phyloP scores from a whole-genome alignment of 2,113 vertebrate genomes.

The Protobothrops mucrosquamatus region DNA sequence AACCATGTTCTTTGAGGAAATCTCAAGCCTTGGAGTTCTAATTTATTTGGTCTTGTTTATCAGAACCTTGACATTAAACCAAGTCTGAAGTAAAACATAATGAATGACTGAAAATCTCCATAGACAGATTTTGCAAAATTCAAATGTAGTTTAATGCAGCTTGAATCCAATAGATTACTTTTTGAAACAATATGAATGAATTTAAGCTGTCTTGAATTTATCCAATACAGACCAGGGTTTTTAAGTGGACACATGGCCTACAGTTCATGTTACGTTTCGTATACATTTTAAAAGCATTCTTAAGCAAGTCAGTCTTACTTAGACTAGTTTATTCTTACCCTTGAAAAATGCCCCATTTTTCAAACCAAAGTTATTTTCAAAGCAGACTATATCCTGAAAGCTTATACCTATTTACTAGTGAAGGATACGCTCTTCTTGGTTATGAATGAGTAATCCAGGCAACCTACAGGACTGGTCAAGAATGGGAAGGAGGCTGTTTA shows the following conservation, averaged over 20 bases:
- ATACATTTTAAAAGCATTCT: neutral
- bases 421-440: neutral
- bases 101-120: neutral
- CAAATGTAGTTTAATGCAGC: conserved; percentile 53
- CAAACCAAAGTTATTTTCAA: neutral
- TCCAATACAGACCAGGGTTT: neutral
- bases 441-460: neutral
- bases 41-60: too few relatives aligned
- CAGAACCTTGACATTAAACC: too few relatives aligned
- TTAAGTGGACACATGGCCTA: neutral
- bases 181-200: neutral
- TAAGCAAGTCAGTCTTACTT: neutral
- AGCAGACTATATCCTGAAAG: neutral
- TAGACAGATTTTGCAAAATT: conserved; percentile 55
- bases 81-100: too few relatives aligned
- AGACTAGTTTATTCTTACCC: neutral
- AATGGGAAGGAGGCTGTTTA: neutral
- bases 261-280: neutral
- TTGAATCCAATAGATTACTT: conserved; percentile 17
- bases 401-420: neutral
- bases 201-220: too few relatives aligned
- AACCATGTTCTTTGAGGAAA: too few relatives aligned
- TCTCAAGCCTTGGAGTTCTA: too few relatives aligned
- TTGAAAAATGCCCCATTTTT: neutral
- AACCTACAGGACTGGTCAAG: neutral